Conservation (phyloP, 2,113 vertebrate genomes). For the Charadrius vociferus region DNA sequence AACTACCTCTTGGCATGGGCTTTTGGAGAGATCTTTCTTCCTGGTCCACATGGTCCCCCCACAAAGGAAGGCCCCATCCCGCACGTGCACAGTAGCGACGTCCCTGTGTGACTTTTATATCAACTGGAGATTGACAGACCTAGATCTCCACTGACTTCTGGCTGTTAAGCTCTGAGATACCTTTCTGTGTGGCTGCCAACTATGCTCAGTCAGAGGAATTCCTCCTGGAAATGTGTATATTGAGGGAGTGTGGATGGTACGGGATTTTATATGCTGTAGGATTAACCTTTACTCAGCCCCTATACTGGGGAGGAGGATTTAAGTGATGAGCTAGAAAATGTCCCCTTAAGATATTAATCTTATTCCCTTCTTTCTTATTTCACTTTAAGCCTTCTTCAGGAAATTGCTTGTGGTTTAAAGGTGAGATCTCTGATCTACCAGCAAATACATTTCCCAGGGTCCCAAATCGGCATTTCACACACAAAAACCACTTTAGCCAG, state of each 20-base stretch:
- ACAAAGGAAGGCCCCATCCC: background rate
- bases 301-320: background rate
- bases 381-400: slow-evolving; percentile 26
- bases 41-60: background rate
- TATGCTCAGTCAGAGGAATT: slow-evolving; percentile 3
- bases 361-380: background rate
- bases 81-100: background rate
- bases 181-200: background rate
- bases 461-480: background rate
- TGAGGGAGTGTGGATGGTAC: background rate
- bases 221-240: slow-evolving; percentile 25
- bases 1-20: background rate
- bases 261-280: background rate
- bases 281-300: slow-evolving; percentile 43
- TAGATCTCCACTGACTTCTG: background rate
- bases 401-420: slow-evolving; percentile 30
- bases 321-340: slow-evolving; percentile 37
- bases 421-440: background rate
- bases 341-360: slow-evolving; percentile 19
- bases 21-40: background rate
- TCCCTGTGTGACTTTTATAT: background rate
- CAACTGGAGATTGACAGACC: background rate
- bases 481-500: background rate
- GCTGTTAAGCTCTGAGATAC: background rate
- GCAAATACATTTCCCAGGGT: background rate